Base-by-base conservation (phyloP, 2,113 vertebrate species). In the Zonotrichia leucophrys region DNA sequence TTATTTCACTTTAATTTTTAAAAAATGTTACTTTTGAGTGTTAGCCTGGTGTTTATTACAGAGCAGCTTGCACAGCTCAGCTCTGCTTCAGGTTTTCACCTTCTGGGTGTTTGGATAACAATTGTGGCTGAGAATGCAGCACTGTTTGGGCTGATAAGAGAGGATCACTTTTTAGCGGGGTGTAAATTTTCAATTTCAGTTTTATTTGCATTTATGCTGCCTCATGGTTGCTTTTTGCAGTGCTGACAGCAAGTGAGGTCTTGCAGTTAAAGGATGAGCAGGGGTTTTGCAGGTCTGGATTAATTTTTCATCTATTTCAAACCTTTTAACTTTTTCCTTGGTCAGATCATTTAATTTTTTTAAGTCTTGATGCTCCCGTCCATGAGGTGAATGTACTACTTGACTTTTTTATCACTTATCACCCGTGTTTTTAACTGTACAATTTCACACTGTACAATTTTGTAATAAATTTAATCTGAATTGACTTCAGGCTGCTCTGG, bases 131-230 rank as follows among this genome's bases (percentile, higher is more conserved):
- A 76, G 50, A 68, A 62, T 3, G 2, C 52, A 73, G 66, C 22
- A 7, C 16, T 66, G 15, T 41, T 75, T 4, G 13, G 85, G 37
- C 55, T 62, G 67, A 83, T 68, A 67, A 60, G 62, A 68, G 33
- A 9, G 47, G 31, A 60, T 80, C 23, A 7, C 14, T 41, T 58
- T 76, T 85, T 68, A 92, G 41, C 47, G 41, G 46, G 55, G 30
- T 91, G 74, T 69, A 47, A 42, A 67, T 92, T 91, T 91, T 80
- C 50, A 18, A 73, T 92, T 91, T 68, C 60, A 17, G 35, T 81
- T 84, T 79, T 82, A 64, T 91, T 96, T 92, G 77, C 47, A 59
- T 60, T 80, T 96, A 24, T 83, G 23, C 80, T 86, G 60, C 47
- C 31, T 92, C 31, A 9, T 73, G 66, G 41, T 90, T 90, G 41